A percentile compares a stretch with the other conserved stretches of the same genome.
Conservation (phyloP, 2,888 invertebrate species). For the Tigriopus californicus region DNA sequence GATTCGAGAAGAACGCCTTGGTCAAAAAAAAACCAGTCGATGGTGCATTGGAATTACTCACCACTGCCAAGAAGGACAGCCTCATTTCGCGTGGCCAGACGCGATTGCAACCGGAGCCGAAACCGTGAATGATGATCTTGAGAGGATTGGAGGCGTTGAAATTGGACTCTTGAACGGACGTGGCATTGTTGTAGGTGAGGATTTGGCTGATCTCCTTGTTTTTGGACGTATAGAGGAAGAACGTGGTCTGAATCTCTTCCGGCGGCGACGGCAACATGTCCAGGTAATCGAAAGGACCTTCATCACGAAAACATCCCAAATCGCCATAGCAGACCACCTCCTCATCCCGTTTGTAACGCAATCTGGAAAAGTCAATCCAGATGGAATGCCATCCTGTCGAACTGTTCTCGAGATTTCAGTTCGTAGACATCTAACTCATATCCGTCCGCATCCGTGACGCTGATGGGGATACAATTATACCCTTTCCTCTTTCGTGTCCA, state of each 20-base stretch:
- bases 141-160: conserved; percentile 60
- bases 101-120: conserved; percentile 72
- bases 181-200: conserved; percentile 46
- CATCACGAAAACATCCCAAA: conserved; percentile 77
- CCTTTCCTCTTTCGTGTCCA: too few species aligned
- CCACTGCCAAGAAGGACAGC: conserved; percentile 69
- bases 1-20: too few species aligned
- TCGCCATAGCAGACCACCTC: conserved; percentile 66
- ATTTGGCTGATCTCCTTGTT: conserved; percentile 26
- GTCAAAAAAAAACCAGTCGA: too few species aligned
- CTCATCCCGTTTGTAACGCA: conserved; percentile 45
- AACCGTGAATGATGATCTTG: conserved; percentile 80
- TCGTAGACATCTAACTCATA: too few species aligned
- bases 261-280: conserved; percentile 71
- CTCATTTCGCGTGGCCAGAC: conserved; percentile 89
- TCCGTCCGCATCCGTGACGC: too few species aligned
- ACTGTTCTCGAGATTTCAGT: too few species aligned
- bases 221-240: conserved; percentile 41
- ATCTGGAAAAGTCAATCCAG: conserved; percentile 10
- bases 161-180: conserved; percentile 46
- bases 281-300: conserved; percentile 71
- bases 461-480: too few species aligned
- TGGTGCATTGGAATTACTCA: conserved; percentile 29
- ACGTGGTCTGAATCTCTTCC: conserved; percentile 63
- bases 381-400: too few species aligned